phyloP scores from a whole-genome alignment of 1,140 invertebrate genomes.

The Calliphora vicina region DNA sequence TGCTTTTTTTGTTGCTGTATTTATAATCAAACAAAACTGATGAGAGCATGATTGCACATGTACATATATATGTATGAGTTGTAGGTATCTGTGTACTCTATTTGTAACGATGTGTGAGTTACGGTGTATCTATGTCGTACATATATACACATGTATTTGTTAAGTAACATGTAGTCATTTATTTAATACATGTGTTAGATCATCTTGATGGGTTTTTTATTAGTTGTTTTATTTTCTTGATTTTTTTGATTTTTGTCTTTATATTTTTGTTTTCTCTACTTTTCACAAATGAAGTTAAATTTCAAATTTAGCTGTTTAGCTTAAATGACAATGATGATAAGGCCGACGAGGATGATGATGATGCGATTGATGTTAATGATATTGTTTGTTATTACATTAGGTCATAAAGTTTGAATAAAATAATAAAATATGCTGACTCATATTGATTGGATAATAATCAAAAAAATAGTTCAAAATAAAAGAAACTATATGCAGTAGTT shows the following conservation, averaged over 20 bases:
- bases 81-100: background rate
- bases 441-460: too few species aligned
- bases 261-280: background rate
- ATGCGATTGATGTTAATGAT: background rate
- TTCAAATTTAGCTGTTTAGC: background rate
- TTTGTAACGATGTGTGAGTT: background rate
- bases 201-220: background rate
- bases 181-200: slow-evolving; percentile 1
- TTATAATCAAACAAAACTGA: background rate
- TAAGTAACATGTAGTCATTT: slow-evolving; percentile 1
- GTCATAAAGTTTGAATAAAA: too few species aligned
- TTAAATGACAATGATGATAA: background rate
- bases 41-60: background rate
- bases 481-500: too few species aligned
- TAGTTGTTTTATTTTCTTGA: background rate
- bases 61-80: background rate
- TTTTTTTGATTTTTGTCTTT: background rate
- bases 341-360: background rate
- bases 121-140: background rate
- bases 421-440: too few species aligned
- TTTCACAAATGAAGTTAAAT: background rate
- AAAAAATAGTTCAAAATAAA: too few species aligned
- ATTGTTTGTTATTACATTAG: background rate
- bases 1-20: background rate
- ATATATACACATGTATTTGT: background rate